These are phyloP conservation scores for Hipposideros armiger DNA, from an alignment of 2,113 vertebrate species.

Conservation along the genomic window DNA sequence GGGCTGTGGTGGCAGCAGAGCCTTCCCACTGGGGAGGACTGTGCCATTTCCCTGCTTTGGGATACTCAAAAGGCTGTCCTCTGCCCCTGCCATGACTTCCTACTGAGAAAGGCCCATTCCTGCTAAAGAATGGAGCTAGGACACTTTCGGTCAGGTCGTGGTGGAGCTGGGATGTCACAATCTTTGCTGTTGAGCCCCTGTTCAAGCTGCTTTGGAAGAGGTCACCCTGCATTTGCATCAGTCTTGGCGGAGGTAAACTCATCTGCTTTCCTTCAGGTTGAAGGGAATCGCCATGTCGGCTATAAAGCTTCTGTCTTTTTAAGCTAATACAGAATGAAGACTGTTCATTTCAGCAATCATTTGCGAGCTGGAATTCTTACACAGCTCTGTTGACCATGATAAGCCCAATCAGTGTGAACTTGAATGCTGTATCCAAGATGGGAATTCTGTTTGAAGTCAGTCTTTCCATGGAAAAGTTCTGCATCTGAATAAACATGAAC, in stretches of 20 bases:
- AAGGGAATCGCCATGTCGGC: fast-evolving
- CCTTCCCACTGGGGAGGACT: neutral
- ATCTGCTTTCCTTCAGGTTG: neutral
- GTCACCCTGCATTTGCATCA: neutral
- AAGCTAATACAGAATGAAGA: neutral
- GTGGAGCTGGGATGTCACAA: fast-evolving
- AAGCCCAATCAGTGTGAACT: fast-evolving
- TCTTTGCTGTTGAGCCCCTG: neutral
- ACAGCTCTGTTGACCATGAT: fast-evolving
- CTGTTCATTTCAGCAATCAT: neutral
- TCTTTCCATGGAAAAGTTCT: neutral
- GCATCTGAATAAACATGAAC: neutral
- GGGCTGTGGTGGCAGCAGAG: neutral
- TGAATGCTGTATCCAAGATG: neutral
- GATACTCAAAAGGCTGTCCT: neutral
- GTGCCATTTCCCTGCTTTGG: neutral
- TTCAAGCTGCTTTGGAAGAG: neutral
- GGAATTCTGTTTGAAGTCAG: neutral
- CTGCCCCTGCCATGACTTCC: neutral
- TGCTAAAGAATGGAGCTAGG: neutral
- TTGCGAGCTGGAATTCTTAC: neutral
- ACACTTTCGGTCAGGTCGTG: fast-evolving
- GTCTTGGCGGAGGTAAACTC: neutral
- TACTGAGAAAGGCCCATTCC: neutral
- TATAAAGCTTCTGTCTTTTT: neutral